A percentile compares a stretch with the other conserved stretches of the same genome.
phyloP scores from a whole-genome alignment of 2,888 invertebrate species.

The Aleiodes leptofemur region DNA sequence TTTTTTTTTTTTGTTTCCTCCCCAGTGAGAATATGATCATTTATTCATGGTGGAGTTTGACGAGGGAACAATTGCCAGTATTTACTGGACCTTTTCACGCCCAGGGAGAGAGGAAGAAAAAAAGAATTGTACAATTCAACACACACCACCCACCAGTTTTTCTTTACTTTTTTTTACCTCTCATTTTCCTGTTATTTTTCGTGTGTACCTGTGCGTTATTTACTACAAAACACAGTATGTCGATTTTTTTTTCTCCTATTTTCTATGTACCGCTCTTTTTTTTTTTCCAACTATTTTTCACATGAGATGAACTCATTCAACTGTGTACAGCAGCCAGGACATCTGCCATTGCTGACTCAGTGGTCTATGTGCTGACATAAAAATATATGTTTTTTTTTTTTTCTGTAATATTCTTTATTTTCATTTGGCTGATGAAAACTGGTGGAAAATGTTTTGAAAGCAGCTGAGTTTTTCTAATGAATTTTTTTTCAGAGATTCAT shows the following conservation, averaged over 20 bases:
- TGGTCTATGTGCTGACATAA: slow-evolving; percentile 44
- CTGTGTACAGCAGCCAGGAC: slow-evolving; percentile 8
- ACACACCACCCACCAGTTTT: not conserved
- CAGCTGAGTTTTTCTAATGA: too few relatives aligned
- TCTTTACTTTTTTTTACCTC: slow-evolving; percentile 34
- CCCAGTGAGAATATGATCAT: slow-evolving; percentile 63
- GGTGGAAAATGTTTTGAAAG: too few relatives aligned
- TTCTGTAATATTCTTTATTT: slow-evolving; percentile 11
- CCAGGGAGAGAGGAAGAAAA: not conserved
- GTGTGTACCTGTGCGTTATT: slow-evolving; percentile 30
- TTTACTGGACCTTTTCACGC: slow-evolving; percentile 59
- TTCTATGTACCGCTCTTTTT: slow-evolving; percentile 11
- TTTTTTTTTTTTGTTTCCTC: not conserved
- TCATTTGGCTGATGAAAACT: not conserved
- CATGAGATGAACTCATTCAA: slow-evolving; percentile 29
- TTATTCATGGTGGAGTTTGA: slow-evolving; percentile 71
- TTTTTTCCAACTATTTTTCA: slow-evolving; percentile 37
- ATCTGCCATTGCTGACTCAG: slow-evolving; percentile 41
- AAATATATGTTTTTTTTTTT: slow-evolving; percentile 42
- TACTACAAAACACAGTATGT: slow-evolving; percentile 28
- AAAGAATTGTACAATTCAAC: slow-evolving; percentile 28
- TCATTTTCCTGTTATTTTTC: slow-evolving; percentile 39
- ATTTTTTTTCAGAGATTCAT: too few relatives aligned
- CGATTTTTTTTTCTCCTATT: slow-evolving; percentile 20
- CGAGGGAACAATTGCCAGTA: slow-evolving; percentile 69